Evolutionary conservation across 2,888 invertebrate genomes (phyloP).

Genomic region (Hymenopus coronatus): DNA sequence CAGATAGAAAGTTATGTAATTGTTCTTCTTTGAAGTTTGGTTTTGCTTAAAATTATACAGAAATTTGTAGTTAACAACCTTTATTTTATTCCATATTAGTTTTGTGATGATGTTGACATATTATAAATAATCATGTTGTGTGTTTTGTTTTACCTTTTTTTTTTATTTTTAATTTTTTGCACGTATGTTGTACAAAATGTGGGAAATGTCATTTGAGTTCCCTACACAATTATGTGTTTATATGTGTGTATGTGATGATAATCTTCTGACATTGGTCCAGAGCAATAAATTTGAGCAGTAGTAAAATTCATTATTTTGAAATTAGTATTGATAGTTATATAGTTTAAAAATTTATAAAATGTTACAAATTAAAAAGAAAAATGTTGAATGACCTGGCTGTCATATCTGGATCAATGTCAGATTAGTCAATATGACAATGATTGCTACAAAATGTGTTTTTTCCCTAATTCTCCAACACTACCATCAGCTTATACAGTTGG

Average conservation of each 20-base stretch:
- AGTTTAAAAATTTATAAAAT: background rate
- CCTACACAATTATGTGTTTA: background rate
- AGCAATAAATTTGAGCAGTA: background rate
- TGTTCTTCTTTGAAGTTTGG: too few species aligned
- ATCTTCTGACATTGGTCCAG: background rate
- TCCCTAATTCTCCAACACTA: background rate
- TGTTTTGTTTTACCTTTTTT: too few species aligned
- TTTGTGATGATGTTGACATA: background rate
- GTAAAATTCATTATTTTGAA: too few species aligned
- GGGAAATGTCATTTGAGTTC: background rate
- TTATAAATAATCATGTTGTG: too few species aligned
- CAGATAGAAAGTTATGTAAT: too few species aligned
- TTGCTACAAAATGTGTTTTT: background rate
- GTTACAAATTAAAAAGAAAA: background rate
- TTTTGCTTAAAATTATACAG: too few species aligned
- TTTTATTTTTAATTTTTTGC: background rate
- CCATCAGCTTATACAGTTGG: slow-evolving; percentile 85
- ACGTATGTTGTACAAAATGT: background rate
- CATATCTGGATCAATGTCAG: background rate
- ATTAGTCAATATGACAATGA: background rate
- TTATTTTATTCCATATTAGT: background rate
- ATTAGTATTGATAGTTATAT: too few species aligned
- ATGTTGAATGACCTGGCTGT: background rate
- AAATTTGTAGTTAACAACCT: background rate
- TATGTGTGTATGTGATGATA: background rate